Percentiles rank a stretch among this genome's conserved stretches.
Evolutionary conservation across 2,797 vertebrate species (phyloP).

Genomic region (Carduelis carduelis): DNA sequence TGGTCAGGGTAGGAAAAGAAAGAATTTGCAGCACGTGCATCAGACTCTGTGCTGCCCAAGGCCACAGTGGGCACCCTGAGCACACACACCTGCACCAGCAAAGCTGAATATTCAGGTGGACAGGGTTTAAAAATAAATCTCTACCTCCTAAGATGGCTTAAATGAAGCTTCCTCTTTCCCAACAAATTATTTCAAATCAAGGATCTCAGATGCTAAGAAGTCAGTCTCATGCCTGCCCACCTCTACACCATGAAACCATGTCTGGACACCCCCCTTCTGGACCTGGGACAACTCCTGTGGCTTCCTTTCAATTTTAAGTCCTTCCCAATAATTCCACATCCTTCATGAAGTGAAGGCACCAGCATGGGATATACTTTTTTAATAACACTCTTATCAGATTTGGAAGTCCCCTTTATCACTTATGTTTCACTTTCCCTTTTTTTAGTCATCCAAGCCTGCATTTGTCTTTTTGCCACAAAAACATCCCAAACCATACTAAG

Average conservation of each 20-base stretch:
- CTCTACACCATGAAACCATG: rapidly evolving
- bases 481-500: neutral
- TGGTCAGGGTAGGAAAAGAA: neutral
- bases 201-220: neutral
- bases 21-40: neutral
- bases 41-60: neutral
- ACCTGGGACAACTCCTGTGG: neutral
- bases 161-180: neutral
- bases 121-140: neutral
- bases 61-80: neutral
- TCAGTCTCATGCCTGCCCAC: neutral
- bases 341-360: neutral
- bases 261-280: neutral
- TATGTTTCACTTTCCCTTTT: neutral
- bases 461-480: neutral
- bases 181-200: neutral
- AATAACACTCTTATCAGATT: neutral
- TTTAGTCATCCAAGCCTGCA: neutral
- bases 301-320: neutral
- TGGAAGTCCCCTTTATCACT: neutral
- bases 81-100: neutral
- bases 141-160: neutral
- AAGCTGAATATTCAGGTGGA: neutral
- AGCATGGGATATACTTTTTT: neutral
- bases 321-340: neutral